Conservation (phyloP, 2,113 vertebrate species). For the Spea bombifrons region DNA sequence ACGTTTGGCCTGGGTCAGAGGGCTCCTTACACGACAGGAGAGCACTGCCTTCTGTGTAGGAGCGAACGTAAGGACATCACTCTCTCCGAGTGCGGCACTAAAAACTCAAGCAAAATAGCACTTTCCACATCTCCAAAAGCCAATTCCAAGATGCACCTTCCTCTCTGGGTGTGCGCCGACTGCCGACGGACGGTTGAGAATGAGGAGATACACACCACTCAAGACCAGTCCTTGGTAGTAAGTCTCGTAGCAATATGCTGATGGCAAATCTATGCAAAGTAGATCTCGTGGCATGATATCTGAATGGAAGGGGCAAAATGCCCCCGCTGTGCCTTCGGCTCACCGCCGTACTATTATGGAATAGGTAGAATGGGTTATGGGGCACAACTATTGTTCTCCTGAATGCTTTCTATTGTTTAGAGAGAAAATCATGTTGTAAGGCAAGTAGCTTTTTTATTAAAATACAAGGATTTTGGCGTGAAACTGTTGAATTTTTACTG, state of each 20-base stretch:
- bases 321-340: no score
- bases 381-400: no score
- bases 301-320: no score
- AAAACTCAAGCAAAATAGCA: conserved; percentile 73
- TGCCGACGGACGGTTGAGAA: conserved; percentile 90
- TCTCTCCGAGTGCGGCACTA: conserved; percentile 73
- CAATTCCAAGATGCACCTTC: conserved; percentile 83
- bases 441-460: no score
- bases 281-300: no score
- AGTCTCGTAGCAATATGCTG: conserved; percentile 50
- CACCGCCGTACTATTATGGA: no score
- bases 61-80: conserved; percentile 85
- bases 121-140: conserved; percentile 77
- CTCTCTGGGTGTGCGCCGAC: conserved; percentile 93
- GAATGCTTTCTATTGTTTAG: no score
- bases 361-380: no score
- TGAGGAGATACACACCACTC: conserved; percentile 79
- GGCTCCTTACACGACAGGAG: conserved; percentile 85
- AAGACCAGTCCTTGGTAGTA: conserved; percentile 82
- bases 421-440: no score
- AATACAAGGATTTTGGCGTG: no score
- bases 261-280: no score
- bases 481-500: no score
- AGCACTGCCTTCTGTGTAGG: conserved; percentile 90
- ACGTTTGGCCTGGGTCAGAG: conserved; percentile 94